Percentiles rank a stretch among this genome's conserved stretches.
phyloP scores from a whole-genome alignment of 2,113 vertebrate species.

The Sprattus sprattus region DNA sequence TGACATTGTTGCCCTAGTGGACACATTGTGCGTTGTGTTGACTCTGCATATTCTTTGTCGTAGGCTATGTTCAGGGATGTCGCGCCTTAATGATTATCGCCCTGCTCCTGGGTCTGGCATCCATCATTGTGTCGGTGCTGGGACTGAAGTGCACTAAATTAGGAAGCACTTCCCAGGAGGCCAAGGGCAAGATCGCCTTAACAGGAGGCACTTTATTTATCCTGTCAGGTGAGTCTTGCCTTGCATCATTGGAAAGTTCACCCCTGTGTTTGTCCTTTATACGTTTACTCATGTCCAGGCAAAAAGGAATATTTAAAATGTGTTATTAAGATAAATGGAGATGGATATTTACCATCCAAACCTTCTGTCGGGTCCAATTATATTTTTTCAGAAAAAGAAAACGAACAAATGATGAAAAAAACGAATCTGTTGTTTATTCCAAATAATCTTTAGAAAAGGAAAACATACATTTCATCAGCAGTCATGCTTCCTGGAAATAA shows the following conservation, averaged over 20 bases:
- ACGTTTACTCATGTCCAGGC: background rate
- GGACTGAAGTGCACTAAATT: constrained; percentile 83
- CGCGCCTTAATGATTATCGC: constrained; percentile 84
- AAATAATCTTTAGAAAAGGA: no score
- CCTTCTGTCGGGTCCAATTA: background rate
- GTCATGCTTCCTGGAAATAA: background rate
- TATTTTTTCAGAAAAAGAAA: background rate
- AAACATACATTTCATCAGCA: background rate
- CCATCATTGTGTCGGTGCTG: constrained; percentile 68
- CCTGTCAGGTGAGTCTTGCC: constrained; percentile 71
- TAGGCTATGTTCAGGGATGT: constrained; percentile 80
- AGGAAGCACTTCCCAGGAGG: constrained; percentile 62
- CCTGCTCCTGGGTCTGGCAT: constrained; percentile 75
- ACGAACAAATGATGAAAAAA: background rate
- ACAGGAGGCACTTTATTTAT: constrained; percentile 75
- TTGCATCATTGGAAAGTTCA: background rate
- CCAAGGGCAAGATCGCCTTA: constrained; percentile 75
- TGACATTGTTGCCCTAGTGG: background rate
- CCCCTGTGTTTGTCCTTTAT: background rate
- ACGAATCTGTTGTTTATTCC: no score
- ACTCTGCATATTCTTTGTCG: constrained; percentile 27
- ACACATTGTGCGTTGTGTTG: constrained; percentile 21
- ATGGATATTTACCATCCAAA: background rate
- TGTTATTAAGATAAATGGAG: background rate
- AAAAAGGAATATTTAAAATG: background rate